These are phyloP conservation scores for Brachionus manjavacas DNA, from an alignment of 1,140 invertebrate species.

Conservation along the genomic window DNA sequence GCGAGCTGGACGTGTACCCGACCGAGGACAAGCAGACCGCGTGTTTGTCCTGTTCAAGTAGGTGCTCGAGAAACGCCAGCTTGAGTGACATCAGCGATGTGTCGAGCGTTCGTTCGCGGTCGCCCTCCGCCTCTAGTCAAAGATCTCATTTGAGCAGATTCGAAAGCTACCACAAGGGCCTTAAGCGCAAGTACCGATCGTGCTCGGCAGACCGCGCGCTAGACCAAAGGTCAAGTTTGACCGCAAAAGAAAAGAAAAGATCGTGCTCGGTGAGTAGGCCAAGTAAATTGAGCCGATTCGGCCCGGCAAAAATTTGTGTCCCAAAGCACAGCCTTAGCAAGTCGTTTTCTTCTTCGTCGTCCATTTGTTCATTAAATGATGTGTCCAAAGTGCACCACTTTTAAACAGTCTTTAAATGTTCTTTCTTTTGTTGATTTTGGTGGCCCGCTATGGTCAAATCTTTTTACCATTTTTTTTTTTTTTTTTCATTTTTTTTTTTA, in stretches of 20 bases:
- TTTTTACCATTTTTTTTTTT: neutral
- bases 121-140: neutral
- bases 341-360: conserved; percentile 12
- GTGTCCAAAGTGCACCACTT: neutral
- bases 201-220: neutral
- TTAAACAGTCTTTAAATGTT: neutral
- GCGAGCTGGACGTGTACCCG: conserved; percentile 24
- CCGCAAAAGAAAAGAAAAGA: neutral
- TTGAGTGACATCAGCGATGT: neutral
- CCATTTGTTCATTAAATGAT: neutral
- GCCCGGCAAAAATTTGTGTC: neutral
- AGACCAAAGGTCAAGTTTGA: neutral
- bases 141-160: neutral
- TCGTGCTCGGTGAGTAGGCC: neutral
- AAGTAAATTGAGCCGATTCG: neutral
- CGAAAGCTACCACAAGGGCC: neutral
- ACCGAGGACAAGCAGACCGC: neutral
- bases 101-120: neutral
- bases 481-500: no score
- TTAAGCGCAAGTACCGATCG: neutral
- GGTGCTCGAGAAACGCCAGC: neutral
- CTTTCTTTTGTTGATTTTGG: neutral
- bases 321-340: neutral
- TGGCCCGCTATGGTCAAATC: neutral
- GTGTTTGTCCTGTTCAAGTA: neutral